A percentile compares a stretch with the other conserved stretches of the same genome.
phyloP scores from a whole-genome alignment of 2,797 vertebrate species.

The Capromys pilorides region DNA sequence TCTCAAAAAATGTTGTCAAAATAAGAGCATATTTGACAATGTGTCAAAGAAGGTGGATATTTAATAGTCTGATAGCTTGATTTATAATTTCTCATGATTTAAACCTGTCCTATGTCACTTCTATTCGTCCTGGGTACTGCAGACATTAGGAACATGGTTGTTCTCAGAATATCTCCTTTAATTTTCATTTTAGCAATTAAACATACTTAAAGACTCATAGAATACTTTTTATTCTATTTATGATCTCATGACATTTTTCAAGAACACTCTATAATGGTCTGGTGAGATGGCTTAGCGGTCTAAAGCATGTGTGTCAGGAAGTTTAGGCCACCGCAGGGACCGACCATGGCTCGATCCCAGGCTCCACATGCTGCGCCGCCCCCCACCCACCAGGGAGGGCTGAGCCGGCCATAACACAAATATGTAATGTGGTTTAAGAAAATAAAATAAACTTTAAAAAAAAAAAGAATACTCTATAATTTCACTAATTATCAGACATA shows the following conservation, averaged over 20 bases:
- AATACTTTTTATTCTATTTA: slow-evolving; percentile 40
- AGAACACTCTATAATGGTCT: slow-evolving; percentile 20
- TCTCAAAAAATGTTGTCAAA: slow-evolving; percentile 1
- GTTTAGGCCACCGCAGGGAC: too few relatives aligned
- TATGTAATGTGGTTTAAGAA: too few relatives aligned
- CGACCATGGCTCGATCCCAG: too few relatives aligned
- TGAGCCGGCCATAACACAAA: too few relatives aligned
- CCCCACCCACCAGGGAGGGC: too few relatives aligned
- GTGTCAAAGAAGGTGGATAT: background rate
- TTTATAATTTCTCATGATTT: slow-evolving; percentile 7
- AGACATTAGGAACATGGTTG: background rate
- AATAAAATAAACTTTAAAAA: too few relatives aligned
- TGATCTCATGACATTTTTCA: slow-evolving; percentile 7
- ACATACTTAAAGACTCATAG: background rate
- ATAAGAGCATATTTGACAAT: background rate
- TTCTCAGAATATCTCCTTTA: slow-evolving; percentile 43
- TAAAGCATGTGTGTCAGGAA: too few relatives aligned
- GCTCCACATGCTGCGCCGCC: too few relatives aligned
- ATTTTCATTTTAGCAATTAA: slow-evolving; percentile 52
- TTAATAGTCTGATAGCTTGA: background rate
- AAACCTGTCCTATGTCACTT: background rate
- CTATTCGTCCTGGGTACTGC: background rate
- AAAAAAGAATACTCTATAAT: slow-evolving; percentile 24
- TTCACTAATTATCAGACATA: slow-evolving; percentile 2
- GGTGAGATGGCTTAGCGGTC: too few relatives aligned